Base-by-base conservation (phyloP, 2,113 vertebrate species). In the Athene cunicularia region DNA sequence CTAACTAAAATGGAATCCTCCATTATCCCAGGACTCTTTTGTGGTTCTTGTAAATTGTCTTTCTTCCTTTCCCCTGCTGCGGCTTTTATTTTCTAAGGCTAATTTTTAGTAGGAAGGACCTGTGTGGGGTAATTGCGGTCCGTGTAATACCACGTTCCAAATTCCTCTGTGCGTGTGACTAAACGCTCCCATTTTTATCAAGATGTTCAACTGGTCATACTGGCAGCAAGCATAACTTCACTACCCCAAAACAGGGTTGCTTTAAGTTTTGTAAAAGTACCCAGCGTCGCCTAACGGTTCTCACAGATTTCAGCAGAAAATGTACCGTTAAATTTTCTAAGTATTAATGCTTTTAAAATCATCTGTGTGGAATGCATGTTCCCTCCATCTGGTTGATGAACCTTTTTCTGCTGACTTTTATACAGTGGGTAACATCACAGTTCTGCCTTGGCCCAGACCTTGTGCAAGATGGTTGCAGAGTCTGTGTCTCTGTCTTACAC, bases 401-500 rank as follows among this genome's bases (percentile, higher is more conserved):
- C 6, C 33, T 88, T 93, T 53, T 55, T 32, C 28, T 68, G 43
- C 23, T 63, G 32, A 17, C 41, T 59, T 74, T 5, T 15, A 16
- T 11, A 24, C 50, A 23, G n/a, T 33, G 45, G 19, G 33, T 58
- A 35, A 27, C 30, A 9, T 41, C 43, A 27, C 12, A 35, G 24
- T 50, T n/a, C 49, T 28, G 1, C 63, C 56, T 45, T 52, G 56
- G 41, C 71, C 14, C 8, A 4, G 45, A 30, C n/a, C 19, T n/a
- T 37, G 19, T 43, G 7, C 45, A 55, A 50, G 39, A 5, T 58
- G 50, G 28, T 52, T 11, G 8, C 0, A 0, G 39, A 32, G 53
- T 8, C 37, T n/a, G 0, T 3, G 14, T 49, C 41, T 33, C 1
- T 41, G 3, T 58, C 14, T 64, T 58, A 6, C 14, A 19, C 43